Evolutionary conservation across 2,797 vertebrate species (phyloP), one percentile per base, ranked within the genome.

Genomic region (Podargus strigoides): DNA sequence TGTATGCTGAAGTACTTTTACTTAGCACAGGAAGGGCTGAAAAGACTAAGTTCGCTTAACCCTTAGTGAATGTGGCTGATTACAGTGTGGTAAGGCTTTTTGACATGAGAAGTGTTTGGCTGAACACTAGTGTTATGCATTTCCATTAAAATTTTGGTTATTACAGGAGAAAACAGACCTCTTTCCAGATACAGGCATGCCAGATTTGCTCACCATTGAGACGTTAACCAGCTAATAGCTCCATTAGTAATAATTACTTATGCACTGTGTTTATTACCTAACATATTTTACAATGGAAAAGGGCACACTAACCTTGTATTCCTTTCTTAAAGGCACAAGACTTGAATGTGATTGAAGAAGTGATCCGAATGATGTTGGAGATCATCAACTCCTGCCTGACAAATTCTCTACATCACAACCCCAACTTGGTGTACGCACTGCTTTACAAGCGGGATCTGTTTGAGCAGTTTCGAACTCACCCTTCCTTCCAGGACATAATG

Each of bases 401-500:
- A 78, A 99, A 98, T 89, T 99, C 99, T 8, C 98, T 99, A 21
- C 99, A 99, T 86, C 99, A 99, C 98, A 99, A 99, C 97, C 99
- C 99, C 3, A 99, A 99, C 98, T 92, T 99, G 97, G 99, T 99
- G 23, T 99, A 99, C 0, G 99, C 99, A 0, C 97, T 99, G 96
- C 98, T 99, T 19, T 99, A 99, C 97, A 99, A 99, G 97, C 97
- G 99, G 26, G 99, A 99, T 94, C 99, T 99, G 52, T 99, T 99
- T 14, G 99, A 99, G 97, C 99, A 99, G 93, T 99, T 99, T 86
- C 98, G 98, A 81, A 99, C 98, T 23, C 99, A 99, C 93, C 99
- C 99, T 14, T 99, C 99, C 74, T 99, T 99, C 98, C 99, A 99
- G 97, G 99, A 99, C 97, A 98, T 99, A 97, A 99, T 99, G 99